A percentile compares a stretch with the other conserved stretches of the same genome.
These are phyloP conservation scores for Lasioglossum figueresi DNA, from an alignment of 2,888 invertebrate genomes.

Conservation along the genomic window DNA sequence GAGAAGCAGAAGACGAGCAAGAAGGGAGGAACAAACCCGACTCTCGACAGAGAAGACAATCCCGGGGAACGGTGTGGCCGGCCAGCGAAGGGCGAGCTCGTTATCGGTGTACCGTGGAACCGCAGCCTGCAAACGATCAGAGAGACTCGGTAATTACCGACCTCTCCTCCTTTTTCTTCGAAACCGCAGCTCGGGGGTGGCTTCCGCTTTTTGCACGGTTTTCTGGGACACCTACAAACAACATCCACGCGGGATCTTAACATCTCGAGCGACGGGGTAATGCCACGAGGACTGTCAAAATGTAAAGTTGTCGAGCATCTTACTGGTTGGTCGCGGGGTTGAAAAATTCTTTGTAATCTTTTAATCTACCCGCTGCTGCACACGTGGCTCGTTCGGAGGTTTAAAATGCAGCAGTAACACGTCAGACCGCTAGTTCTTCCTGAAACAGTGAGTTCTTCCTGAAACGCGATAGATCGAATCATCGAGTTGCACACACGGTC, in stretches of 20 bases:
- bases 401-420: background rate
- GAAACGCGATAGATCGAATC: too few species aligned
- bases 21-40: background rate
- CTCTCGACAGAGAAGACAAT: constrained; percentile 6
- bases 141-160: constrained; percentile 42
- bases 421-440: background rate
- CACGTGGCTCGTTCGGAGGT: background rate
- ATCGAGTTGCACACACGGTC: too few species aligned
- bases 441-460: background rate
- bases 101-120: constrained; percentile 51
- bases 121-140: constrained; percentile 37
- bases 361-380: background rate
- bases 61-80: constrained; percentile 9
- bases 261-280: background rate
- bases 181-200: background rate
- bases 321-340: background rate
- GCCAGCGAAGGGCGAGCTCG: constrained; percentile 36
- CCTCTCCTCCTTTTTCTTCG: constrained; percentile 9
- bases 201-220: background rate
- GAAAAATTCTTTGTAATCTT: background rate
- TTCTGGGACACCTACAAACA: background rate
- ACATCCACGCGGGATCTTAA: background rate
- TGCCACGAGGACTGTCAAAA: background rate
- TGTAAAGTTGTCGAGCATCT: background rate
- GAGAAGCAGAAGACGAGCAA: background rate